These are phyloP conservation scores for Luidia sarsii DNA, from an alignment of 53 echinoderm and acorn worm genomes.

Conservation along the genomic window DNA sequence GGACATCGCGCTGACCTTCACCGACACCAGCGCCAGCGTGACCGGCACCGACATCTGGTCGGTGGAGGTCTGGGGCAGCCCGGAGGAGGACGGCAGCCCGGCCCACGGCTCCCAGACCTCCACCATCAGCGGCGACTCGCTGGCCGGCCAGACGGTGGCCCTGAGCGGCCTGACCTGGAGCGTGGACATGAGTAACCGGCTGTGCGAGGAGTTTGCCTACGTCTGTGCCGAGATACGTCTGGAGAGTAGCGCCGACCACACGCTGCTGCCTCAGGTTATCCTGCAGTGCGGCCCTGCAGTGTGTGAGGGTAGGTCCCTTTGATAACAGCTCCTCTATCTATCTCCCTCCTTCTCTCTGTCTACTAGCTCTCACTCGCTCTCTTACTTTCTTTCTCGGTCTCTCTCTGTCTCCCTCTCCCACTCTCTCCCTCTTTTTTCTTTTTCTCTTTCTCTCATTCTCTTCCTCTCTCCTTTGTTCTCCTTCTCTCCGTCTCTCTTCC, in stretches of 20 bases:
- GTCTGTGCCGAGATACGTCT: constrained; percentile 3
- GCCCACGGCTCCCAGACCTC: not conserved
- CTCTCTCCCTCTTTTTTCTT: no score
- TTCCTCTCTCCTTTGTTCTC: no score
- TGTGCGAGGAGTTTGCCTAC: not conserved
- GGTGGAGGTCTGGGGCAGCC: constrained; percentile 68
- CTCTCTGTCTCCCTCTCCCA: no score
- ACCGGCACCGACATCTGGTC: constrained; percentile 77
- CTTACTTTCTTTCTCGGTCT: no score
- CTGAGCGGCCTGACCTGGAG: constrained; percentile 23
- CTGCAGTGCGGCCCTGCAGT: not conserved
- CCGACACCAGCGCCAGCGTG: constrained; percentile 58
- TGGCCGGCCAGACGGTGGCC: not conserved
- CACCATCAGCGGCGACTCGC: constrained; percentile 6
- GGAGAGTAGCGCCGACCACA: not conserved
- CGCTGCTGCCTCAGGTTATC: not conserved
- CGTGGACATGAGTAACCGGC: not conserved
- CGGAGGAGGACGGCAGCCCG: constrained; percentile 19
- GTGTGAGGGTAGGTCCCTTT: constrained; percentile 28
- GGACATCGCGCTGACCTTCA: constrained; percentile 9
- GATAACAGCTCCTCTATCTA: no score
- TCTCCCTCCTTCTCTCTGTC: not conserved
- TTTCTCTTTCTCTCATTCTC: no score
- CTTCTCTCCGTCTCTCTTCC: no score
- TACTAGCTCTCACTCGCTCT: no score